Base-by-base conservation (phyloP, 64 coral and sea anemone species). In the Pocillopora damicornis region DNA sequence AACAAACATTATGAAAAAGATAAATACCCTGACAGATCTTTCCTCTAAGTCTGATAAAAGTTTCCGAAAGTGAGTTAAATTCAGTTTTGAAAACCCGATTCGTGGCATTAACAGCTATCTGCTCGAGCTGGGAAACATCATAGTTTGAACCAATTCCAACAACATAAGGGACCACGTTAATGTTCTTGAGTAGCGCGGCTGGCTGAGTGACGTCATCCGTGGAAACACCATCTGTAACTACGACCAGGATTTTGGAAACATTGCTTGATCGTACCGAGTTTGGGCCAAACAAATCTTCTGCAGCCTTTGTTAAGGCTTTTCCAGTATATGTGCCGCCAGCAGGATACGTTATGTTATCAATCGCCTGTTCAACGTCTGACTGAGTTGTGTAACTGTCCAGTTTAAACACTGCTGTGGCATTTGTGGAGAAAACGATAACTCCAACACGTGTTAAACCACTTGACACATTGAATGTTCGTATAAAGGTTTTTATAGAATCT, bases 211-310 rank as follows among this genome's bases (percentile, higher is more conserved):
- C 88, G 15, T 68, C 25, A 82, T 89, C 88, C 0, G 67, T 36
- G 8, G 93, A 95, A 35, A 80, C 68, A 35, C 89, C 79, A 83
- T 91, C 93, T 61, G 81, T 95, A 4, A 95, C 45, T 60, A 95
- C 79, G 0, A 95, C 5, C 51, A 95, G 65, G 18, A 95, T 56
- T 16, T 89, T 86, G 14, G 90, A 77, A 13, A 90, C 77, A 20
- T 88, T 91, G 58, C 34, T 59, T 4, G 42, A 7, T 35, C 94
- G 81, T 37, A 77, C 71, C 1, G 56, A 26, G 13, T 36, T 89
- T 35, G 35, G 69, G 8, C 66, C 86, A 59, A 90, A 92, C 59
- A 96, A 25, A 37, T 37, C 37, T 6, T 10, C 74, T 61, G 23
- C 74, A 1, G 83, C 87, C 20, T 79, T 13, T 3, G 7, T 51